A percentile compares a stretch with the other conserved stretches of the same genome.
phyloP scores from a whole-genome alignment of 2,888 invertebrate species.

The Agrotis clavis region DNA sequence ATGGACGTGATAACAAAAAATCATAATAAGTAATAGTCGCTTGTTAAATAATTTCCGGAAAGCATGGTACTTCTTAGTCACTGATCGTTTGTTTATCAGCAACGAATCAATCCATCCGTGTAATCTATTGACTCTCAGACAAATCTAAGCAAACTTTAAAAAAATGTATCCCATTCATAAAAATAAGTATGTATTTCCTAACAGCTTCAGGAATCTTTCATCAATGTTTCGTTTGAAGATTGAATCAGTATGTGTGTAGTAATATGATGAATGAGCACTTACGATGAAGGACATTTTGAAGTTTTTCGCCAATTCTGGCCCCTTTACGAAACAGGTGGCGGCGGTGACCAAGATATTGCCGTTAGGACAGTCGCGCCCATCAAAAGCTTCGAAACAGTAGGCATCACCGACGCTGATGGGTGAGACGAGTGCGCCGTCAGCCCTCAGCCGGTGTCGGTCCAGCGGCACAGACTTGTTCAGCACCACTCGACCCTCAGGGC shows the following conservation, averaged over 20 bases:
- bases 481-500: conserved; percentile 75
- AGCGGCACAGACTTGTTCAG: conserved; percentile 72
- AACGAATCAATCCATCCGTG: conserved; percentile 42
- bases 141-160: conserved; percentile 42
- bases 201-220: conserved; percentile 35
- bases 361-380: conserved; percentile 76
- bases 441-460: conserved; percentile 77
- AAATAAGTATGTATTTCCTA: conserved; percentile 35
- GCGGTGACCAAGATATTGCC: conserved; percentile 74
- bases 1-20: conserved; percentile 7
- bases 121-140: conserved; percentile 49
- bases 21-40: conserved; percentile 9
- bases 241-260: background rate
- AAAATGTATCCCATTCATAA: conserved; percentile 39
- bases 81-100: conserved; percentile 49
- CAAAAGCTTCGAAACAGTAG: conserved; percentile 87
- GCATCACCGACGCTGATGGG: conserved; percentile 69
- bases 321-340: conserved; percentile 80
- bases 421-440: conserved; percentile 73
- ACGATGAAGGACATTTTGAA: conserved; percentile 84
- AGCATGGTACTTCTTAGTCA: conserved; percentile 30
- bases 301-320: conserved; percentile 70
- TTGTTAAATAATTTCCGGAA: conserved; percentile 40
- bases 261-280: conserved; percentile 65
- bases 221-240: conserved; percentile 42